Evolutionary conservation across 2,888 invertebrate species (phyloP).

Genomic region (Nomada fabriciana): DNA sequence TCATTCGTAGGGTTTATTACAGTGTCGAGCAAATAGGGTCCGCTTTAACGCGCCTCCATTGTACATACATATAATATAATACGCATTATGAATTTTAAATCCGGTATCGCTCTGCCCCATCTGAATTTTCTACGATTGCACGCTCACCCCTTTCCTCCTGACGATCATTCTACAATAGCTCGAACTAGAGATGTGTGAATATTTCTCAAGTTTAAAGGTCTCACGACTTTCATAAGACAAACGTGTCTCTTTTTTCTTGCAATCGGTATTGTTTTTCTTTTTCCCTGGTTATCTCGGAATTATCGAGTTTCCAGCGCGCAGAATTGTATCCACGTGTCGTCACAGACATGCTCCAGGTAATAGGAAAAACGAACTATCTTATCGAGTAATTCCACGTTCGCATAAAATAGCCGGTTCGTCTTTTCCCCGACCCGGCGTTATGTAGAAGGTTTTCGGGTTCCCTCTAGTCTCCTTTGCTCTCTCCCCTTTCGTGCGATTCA

Average conservation of each 20-base stretch:
- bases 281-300: neutral
- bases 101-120: neutral
- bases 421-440: neutral
- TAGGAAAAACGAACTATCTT: neutral
- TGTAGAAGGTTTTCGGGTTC: neutral
- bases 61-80: too few species aligned
- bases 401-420: constrained; percentile 12
- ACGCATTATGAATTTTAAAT: too few species aligned
- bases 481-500: constrained; percentile 48
- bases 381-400: constrained; percentile 3
- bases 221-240: constrained; percentile 47
- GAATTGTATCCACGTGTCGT: neutral
- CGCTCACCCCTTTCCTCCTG: constrained; percentile 8
- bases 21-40: constrained; percentile 40
- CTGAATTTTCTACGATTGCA: neutral
- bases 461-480: neutral
- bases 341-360: neutral
- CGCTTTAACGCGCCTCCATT: constrained; percentile 5
- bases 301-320: neutral
- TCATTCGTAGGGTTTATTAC: constrained; percentile 46
- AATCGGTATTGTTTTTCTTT: constrained; percentile 1
- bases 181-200: neutral
- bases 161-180: constrained; percentile 4
- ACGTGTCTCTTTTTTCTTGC: constrained; percentile 11
- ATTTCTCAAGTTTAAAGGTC: neutral